Evolutionary conservation across 2,888 invertebrate genomes (phyloP).

Genomic region (Nomada lathburiana): DNA sequence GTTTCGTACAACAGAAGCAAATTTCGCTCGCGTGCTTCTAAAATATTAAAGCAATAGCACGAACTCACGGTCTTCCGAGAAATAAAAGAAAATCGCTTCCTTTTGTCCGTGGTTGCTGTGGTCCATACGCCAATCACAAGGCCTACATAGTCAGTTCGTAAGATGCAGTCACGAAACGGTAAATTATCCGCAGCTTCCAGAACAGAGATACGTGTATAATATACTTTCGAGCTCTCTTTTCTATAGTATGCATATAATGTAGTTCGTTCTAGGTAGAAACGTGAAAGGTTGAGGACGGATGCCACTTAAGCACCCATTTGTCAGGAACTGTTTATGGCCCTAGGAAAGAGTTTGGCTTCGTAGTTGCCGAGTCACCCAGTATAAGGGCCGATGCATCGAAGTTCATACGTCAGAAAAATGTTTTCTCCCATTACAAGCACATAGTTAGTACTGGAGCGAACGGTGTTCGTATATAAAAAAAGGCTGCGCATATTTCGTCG

Average conservation of each 20-base stretch:
- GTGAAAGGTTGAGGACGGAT: constrained; percentile 49
- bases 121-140: background rate
- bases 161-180: constrained; percentile 41
- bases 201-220: background rate
- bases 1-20: background rate
- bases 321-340: constrained; percentile 69
- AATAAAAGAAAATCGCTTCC: background rate
- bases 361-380: constrained; percentile 68
- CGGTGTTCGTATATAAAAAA: constrained; percentile 26
- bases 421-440: constrained; percentile 42
- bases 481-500: constrained; percentile 14
- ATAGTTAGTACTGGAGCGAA: constrained; percentile 36
- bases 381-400: constrained; percentile 65
- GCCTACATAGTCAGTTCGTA: background rate
- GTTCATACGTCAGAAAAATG: constrained; percentile 60
- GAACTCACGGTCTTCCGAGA: background rate
- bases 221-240: constrained; percentile 32
- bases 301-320: constrained; percentile 72
- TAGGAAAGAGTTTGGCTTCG: constrained; percentile 50
- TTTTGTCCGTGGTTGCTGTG: background rate
- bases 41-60: background rate
- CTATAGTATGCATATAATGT: constrained; percentile 15
- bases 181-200: constrained; percentile 23
- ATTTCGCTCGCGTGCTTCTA: constrained; percentile 1
- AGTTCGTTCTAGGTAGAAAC: constrained; percentile 52